Evolutionary conservation across 2,113 vertebrate genomes (phyloP), one percentile per base, ranked within the genome.

Genomic region (Crotalus viridis): DNA sequence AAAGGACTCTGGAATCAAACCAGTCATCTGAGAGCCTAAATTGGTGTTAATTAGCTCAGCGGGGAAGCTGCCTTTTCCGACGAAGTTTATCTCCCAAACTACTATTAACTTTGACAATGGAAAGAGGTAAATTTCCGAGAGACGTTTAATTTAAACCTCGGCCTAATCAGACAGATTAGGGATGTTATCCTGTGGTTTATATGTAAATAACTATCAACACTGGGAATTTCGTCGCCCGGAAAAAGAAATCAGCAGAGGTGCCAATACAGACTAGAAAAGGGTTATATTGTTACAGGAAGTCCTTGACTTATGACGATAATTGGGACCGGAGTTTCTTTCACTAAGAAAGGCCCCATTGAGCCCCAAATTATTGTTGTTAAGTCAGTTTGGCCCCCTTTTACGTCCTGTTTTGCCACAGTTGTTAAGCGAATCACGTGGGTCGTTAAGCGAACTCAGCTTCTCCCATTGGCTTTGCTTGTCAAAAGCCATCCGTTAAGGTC

Each of bases 1-100:
- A 74, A 81, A 92, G 52, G 92, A 28, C 94, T 39, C 93, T 94
- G 96, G 96, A 95, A 96, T 90, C 95, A 92, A 96, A 96, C 96
- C 94, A 95, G 96, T 95, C 96, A 96, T 96, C 96, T 96, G 96
- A 97, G 95, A 96, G 95, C 94, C 95, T 95, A 95, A 97, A 97
- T 90, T 96, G 95, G 95, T 96, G 97, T 96, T 97, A 97, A 97
- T 97, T 97, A 97, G 96, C 96, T 97, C 96, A 96, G 96, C 95
- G 91, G 97, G 97, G 94, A 96, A 97, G 95, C 95, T 86, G 94
- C 93, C 92, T 93, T 95, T 96, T 96, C 96, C 96, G 93, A 89
- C 97, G 95, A 96, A 96, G 95, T 97, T 97, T 96, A 96, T 95
- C 96, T 96, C 96, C 93, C 8, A 96, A 96, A 97, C 95, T 93